phyloP scores from a whole-genome alignment of 2,797 vertebrate genomes.

The Chelon labrosus region DNA sequence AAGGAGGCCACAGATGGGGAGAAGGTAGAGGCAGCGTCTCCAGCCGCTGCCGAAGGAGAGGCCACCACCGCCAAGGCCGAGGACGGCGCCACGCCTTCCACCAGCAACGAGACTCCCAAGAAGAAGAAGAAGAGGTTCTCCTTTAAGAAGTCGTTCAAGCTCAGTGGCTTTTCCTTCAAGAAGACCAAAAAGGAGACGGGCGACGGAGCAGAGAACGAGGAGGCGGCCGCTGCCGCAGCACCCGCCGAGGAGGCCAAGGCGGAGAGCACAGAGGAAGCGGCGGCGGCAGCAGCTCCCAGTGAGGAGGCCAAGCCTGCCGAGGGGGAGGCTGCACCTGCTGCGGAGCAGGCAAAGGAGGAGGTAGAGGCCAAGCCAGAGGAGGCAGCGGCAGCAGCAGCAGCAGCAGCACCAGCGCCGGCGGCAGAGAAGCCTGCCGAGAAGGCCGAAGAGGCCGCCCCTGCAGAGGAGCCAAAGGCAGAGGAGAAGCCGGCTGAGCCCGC shows the following conservation, averaged over 20 bases:
- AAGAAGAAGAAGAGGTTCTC: conserved; percentile 99
- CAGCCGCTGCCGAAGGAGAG: conserved; percentile 86
- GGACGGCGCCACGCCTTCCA: conserved; percentile 87
- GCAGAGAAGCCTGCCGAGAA: conserved; percentile 64
- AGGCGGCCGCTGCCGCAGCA: conserved; percentile 60
- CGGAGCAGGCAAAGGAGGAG: conserved; percentile 80
- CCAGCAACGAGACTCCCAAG: conserved; percentile 93
- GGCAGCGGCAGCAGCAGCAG: conserved; percentile 40
- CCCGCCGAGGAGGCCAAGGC: conserved; percentile 82
- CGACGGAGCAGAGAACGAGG: conserved; percentile 87
- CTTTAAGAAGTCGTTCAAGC: conserved; percentile 97
- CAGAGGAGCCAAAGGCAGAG: conserved; percentile 66
- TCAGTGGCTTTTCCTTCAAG: conserved; percentile 96
- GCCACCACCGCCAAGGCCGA: conserved; percentile 84
- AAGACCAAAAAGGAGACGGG: conserved; percentile 95
- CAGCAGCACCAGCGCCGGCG: conserved; percentile 26
- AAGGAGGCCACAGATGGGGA: conserved; percentile 74
- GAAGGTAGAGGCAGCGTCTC: conserved; percentile 84
- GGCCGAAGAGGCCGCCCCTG: conserved; percentile 29
- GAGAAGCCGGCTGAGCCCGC: conserved; percentile 58
- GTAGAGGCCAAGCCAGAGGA: conserved; percentile 47
- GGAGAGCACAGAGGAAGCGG: conserved; percentile 77
- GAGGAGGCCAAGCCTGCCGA: conserved; percentile 83
- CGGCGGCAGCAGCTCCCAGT: conserved; percentile 22
- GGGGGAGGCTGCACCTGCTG: conserved; percentile 72